Evolutionary conservation across 2,113 vertebrate species (phyloP).

Genomic region (Micromys minutus): DNA sequence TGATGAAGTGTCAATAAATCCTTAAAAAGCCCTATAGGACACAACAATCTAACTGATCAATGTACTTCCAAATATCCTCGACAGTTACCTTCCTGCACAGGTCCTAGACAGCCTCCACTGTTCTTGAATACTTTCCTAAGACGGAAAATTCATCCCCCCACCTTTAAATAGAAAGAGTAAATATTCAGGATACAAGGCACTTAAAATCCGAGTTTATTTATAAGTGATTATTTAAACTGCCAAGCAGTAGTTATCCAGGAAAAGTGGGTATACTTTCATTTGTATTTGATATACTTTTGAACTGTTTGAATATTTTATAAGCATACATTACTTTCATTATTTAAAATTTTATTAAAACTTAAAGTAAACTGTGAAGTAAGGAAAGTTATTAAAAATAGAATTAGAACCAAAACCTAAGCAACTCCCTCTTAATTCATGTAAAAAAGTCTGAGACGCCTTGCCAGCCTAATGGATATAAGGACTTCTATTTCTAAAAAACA

Average conservation of each 20-base stretch:
- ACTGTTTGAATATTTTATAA: slow-evolving; percentile 62
- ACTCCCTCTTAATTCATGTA: slow-evolving; percentile 49
- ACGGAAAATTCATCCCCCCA: slow-evolving; percentile 59
- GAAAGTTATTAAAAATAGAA: slow-evolving; percentile 64
- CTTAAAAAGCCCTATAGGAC: slow-evolving; percentile 83
- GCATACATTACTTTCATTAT: slow-evolving; percentile 56
- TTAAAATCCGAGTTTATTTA: slow-evolving; percentile 70
- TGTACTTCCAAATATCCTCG: slow-evolving; percentile 72
- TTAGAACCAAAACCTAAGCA: slow-evolving; percentile 48
- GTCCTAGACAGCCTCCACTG: slow-evolving; percentile 46
- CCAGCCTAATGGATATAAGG: neutral
- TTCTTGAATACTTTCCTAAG: slow-evolving; percentile 54
- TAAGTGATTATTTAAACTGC: slow-evolving; percentile 65
- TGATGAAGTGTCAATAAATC: slow-evolving; percentile 83
- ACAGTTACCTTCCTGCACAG: slow-evolving; percentile 61
- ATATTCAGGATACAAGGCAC: slow-evolving; percentile 53
- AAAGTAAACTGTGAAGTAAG: slow-evolving; percentile 68
- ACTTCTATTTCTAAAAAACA: neutral
- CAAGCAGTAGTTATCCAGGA: slow-evolving; percentile 44
- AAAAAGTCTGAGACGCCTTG: neutral
- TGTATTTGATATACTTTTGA: slow-evolving; percentile 56
- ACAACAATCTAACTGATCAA: slow-evolving; percentile 81
- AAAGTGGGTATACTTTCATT: slow-evolving; percentile 35
- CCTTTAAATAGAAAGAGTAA: slow-evolving; percentile 65
- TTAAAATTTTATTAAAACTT: slow-evolving; percentile 70